phyloP scores from a whole-genome alignment of 2,113 vertebrate species.

The Hipposideros armiger region DNA sequence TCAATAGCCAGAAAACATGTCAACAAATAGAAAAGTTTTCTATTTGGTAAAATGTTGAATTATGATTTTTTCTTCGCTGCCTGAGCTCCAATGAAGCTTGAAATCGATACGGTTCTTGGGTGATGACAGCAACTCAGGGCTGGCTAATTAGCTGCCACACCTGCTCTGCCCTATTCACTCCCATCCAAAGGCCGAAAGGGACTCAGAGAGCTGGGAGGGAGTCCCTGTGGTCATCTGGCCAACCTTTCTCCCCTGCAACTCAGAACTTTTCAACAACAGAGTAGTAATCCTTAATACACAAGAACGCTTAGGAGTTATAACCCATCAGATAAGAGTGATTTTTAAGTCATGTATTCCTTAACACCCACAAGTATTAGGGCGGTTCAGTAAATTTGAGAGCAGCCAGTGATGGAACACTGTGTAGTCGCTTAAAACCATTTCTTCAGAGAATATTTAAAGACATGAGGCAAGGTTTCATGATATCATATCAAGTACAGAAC shows the following conservation, averaged over 20 bases:
- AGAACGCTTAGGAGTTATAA: not conserved
- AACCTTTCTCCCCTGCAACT: not conserved
- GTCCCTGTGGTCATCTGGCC: not conserved
- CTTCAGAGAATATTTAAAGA: not conserved
- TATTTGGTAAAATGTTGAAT: slow-evolving; percentile 34
- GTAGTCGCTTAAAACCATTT: not conserved
- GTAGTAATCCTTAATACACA: not conserved
- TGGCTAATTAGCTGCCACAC: not conserved
- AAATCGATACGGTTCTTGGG: slow-evolving; percentile 36
- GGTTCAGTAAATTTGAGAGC: not conserved
- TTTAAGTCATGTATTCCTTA: not conserved
- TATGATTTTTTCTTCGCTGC: slow-evolving; percentile 17
- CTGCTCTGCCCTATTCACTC: not conserved
- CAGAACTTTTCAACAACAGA: not conserved
- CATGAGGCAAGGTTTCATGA: not conserved
- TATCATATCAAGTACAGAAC: not conserved
- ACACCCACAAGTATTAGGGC: not conserved
- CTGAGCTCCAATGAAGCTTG: not conserved
- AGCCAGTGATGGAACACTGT: not conserved
- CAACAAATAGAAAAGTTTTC: not conserved
- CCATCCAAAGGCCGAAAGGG: not conserved
- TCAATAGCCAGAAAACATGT: slow-evolving; percentile 1
- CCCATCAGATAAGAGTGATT: not conserved
- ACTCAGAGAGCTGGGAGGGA: accelerated
- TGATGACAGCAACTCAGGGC: not conserved